Base-by-base conservation (phyloP, 2,797 vertebrate species). In the Tauraco hartlaubi region DNA sequence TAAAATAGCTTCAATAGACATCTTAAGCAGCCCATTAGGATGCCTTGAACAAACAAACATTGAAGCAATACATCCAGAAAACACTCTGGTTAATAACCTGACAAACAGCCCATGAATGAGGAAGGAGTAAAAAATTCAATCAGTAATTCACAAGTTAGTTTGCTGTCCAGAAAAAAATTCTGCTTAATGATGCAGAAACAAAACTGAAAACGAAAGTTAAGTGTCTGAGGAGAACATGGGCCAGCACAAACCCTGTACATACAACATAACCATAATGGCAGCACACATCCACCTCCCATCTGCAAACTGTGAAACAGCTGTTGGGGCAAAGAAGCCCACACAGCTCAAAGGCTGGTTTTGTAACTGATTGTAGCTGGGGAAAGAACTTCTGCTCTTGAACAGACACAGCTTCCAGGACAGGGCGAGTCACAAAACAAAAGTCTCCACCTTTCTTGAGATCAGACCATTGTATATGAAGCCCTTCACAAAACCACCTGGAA, bases 121-220 rank as follows among this genome's bases (percentile, higher is more conserved):
- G 48, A 83, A 63, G 13, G 9, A 72, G 12, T 22, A 9, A n/a
- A 15, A 66, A 49, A 48, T 7, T 58, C 0, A 0, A 66, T 18
- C 68, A 39, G 7, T 44, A 85, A 64, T 15, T 76, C 56, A 72
- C 26, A 75, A 66, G 22, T 43, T 56, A 55, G 9, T 19, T 48
- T 72, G 35, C 12, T n/a, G 49, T 3, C 29, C 33, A 62, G 49
- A 68, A 54, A 67, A 78, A 35, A 29, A 2, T 3, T 37, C 46
- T 63, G 28, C 55, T 73, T 49, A 68, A 64, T 9, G 29, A 59
- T 3, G 33, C 75, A 9, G 5, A 77, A 68, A 64, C 17, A 71
- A 87, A 94, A 73, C 12, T 22, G 26, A 88, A 90, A 82, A 55
- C 0, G 3, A 22, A 84, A 86, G 33, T 43, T 39, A 80, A 67